Percentiles rank a stretch among this genome's conserved stretches.
These are phyloP conservation scores for Engystomops pustulosus DNA, from an alignment of 2,113 vertebrate genomes.

Conservation along the genomic window DNA sequence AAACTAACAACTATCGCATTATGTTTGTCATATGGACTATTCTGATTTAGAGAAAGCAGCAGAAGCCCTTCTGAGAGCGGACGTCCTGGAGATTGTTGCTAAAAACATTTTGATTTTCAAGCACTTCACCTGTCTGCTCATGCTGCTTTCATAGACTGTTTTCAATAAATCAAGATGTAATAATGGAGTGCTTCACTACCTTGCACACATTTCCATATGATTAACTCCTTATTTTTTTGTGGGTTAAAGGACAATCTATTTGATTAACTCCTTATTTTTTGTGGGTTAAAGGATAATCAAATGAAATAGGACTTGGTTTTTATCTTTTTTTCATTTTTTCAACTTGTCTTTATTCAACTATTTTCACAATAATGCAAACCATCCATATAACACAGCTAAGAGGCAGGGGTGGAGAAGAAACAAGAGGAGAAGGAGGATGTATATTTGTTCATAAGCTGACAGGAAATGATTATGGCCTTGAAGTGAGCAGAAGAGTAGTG, in stretches of 20 bases:
- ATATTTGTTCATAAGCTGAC: too few species aligned
- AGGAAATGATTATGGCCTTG: too few species aligned
- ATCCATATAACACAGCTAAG: too few species aligned
- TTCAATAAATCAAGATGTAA: slow-evolving; percentile 23
- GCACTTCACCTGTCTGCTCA: slow-evolving; percentile 15
- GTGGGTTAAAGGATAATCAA: too few species aligned
- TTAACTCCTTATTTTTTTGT: background rate
- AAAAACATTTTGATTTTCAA: slow-evolving; percentile 32
- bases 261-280: too few species aligned
- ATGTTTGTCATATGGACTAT: slow-evolving; percentile 7
- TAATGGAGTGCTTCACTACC: slow-evolving; percentile 1
- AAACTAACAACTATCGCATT: background rate
- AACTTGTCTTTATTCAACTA: too few species aligned
- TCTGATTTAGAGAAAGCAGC: background rate
- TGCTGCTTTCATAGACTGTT: slow-evolving; percentile 30
- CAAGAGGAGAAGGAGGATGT: too few species aligned
- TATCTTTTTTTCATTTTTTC: too few species aligned
- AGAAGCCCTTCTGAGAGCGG: background rate
- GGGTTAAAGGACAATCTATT: background rate
- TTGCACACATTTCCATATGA: background rate
- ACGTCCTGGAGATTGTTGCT: slow-evolving; percentile 20
- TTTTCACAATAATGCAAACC: too few species aligned
- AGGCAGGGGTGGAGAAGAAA: too few species aligned
- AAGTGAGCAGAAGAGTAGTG: too few species aligned
- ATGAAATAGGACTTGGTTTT: too few species aligned